phyloP scores from a whole-genome alignment of 2,797 vertebrate genomes.

The Cephalopachus bancanus region DNA sequence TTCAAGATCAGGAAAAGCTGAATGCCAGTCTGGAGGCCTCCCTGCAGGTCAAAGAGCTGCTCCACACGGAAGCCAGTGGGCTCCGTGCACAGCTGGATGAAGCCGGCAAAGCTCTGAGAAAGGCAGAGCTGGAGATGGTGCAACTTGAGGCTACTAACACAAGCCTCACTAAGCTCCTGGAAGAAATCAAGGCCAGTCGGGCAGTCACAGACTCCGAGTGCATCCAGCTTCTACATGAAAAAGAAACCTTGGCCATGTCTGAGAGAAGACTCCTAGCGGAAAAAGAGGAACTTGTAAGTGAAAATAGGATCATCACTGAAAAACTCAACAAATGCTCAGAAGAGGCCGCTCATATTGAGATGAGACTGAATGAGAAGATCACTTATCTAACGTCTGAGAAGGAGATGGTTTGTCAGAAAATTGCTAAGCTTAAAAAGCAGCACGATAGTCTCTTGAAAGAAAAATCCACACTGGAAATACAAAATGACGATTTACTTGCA shows the following conservation, averaged over 20 bases:
- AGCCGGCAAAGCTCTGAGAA: constrained; percentile 87
- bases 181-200: constrained; percentile 93
- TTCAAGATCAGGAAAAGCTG: constrained; percentile 80
- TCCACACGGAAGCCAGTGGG: constrained; percentile 85
- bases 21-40: constrained; percentile 66
- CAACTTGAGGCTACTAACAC: constrained; percentile 92
- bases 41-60: constrained; percentile 85
- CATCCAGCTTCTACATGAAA: constrained; percentile 93
- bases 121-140: constrained; percentile 83
- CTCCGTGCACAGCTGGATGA: constrained; percentile 88
- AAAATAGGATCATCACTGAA: constrained; percentile 89
- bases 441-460: constrained; percentile 90
- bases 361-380: constrained; percentile 85
- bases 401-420: constrained; percentile 86
- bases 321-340: constrained; percentile 87
- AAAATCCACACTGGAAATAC: constrained; percentile 90
- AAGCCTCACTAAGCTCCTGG: constrained; percentile 90
- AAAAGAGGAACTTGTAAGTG: constrained; percentile 90
- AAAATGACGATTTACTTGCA: constrained; percentile 89
- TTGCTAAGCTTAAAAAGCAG: constrained; percentile 88
- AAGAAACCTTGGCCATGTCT: constrained; percentile 90
- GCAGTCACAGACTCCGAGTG: constrained; percentile 91
- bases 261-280: constrained; percentile 91
- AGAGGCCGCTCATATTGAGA: constrained; percentile 85
- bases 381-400: constrained; percentile 90